phyloP scores from a whole-genome alignment of 2,113 vertebrate species.

The Carollia perspicillata region DNA sequence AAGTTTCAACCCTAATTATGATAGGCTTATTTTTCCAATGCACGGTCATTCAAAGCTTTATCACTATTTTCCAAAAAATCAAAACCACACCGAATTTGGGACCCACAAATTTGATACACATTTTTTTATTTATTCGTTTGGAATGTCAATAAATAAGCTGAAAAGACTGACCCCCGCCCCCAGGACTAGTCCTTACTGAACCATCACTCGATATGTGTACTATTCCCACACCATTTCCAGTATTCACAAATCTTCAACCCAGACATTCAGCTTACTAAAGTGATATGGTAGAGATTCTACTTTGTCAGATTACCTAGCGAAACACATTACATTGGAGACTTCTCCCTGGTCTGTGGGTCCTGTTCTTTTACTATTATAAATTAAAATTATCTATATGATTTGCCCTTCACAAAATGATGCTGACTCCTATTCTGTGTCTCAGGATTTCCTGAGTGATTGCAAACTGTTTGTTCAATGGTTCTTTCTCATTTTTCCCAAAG shows the following conservation, averaged over 20 bases:
- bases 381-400: not conserved
- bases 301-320: not conserved
- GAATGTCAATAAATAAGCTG: constrained; percentile 51
- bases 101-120: constrained; percentile 63
- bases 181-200: not conserved
- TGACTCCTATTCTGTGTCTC: not conserved
- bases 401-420: not conserved
- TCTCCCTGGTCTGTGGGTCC: not conserved
- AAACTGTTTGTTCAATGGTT: constrained; percentile 11
- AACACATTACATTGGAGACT: not conserved
- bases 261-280: not conserved
- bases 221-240: not conserved
- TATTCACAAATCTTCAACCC: constrained; percentile 10
- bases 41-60: constrained; percentile 56
- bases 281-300: not conserved
- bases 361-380: not conserved
- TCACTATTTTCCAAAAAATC: constrained; percentile 67
- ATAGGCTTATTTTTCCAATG: constrained; percentile 63
- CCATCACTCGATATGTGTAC: constrained; percentile 7
- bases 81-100: constrained; percentile 60
- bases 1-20: constrained; percentile 70
- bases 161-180: not conserved
- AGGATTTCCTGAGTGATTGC: not conserved
- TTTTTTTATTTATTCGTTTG: constrained; percentile 69
- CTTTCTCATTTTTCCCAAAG: constrained; percentile 8